Conservation (phyloP, 2,888 invertebrate genomes). For the Papilio gigon region DNA sequence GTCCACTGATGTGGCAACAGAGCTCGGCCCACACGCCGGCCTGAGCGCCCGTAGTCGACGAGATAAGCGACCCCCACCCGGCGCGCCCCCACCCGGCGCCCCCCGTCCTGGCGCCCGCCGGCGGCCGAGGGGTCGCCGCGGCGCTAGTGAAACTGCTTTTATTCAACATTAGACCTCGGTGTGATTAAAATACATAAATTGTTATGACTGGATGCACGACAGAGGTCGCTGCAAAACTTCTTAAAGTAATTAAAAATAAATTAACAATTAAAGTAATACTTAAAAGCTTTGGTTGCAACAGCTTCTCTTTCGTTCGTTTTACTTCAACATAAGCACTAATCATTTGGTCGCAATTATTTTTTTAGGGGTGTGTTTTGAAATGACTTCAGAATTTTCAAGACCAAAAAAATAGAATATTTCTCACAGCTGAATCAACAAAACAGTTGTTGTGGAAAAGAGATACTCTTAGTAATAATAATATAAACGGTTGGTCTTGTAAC, state of each 20-base stretch:
- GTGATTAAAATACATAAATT: slow-evolving; percentile 33
- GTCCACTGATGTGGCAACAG: slow-evolving; percentile 45
- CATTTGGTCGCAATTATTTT: too few species aligned
- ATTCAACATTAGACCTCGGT: slow-evolving; percentile 21
- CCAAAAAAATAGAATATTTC: too few species aligned
- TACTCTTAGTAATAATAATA: too few species aligned
- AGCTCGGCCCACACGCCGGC: slow-evolving; percentile 47
- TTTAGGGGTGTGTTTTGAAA: too few species aligned
- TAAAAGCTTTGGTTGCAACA: too few species aligned
- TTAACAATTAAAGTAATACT: too few species aligned
- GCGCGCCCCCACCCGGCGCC: neutral
- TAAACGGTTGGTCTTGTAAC: slow-evolving; percentile 1
- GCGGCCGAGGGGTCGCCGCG: slow-evolving; percentile 2
- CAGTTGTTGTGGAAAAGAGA: neutral
- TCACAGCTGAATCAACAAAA: too few species aligned
- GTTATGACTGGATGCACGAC: neutral
- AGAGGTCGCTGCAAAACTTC: neutral
- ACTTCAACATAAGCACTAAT: too few species aligned
- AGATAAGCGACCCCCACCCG: slow-evolving; percentile 46
- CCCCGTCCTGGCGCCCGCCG: neutral
- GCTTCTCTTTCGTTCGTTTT: too few species aligned
- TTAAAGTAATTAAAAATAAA: neutral
- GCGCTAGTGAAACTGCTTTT: slow-evolving; percentile 17
- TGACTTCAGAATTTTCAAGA: too few species aligned
- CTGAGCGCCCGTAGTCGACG: slow-evolving; percentile 44